Percentiles rank a stretch among this genome's conserved stretches.
phyloP scores from a whole-genome alignment of 2,888 invertebrate species.

The Scaptomyza parva region DNA sequence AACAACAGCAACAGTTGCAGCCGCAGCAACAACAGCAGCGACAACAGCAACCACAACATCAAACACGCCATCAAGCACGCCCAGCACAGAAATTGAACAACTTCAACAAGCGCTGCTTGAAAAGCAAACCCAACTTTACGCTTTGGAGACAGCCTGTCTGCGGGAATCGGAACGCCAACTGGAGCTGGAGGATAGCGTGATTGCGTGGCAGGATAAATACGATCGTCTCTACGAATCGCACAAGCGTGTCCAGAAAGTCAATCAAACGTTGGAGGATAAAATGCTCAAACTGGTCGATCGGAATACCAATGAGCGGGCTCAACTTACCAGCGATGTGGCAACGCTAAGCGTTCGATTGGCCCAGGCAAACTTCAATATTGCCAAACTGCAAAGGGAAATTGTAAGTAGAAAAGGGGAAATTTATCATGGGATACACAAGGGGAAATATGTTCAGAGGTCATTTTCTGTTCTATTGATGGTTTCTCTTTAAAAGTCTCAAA shows the following conservation, averaged over 20 bases:
- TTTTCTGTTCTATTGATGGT: too few relatives aligned
- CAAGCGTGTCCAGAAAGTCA: conserved; percentile 96
- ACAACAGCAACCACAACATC: conserved; percentile 2
- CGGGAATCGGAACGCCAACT: conserved; percentile 92
- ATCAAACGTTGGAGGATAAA: conserved; percentile 97
- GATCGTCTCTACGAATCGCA: conserved; percentile 96
- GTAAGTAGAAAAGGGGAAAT: conserved; percentile 85
- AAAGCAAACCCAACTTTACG: conserved; percentile 92
- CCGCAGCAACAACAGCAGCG: conserved; percentile 25
- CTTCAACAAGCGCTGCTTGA: conserved; percentile 92
- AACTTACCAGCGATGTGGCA: conserved; percentile 94
- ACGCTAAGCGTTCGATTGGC: conserved; percentile 92
- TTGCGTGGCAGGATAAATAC: conserved; percentile 96
- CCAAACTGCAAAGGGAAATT: conserved; percentile 94
- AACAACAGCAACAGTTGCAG: conserved; percentile 24
- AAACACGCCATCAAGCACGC: conserved; percentile 5
- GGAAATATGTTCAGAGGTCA: too few relatives aligned
- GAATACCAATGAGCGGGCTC: conserved; percentile 94
- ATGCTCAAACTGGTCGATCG: conserved; percentile 95
- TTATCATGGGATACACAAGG: neutral
- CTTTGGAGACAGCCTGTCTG: conserved; percentile 94
- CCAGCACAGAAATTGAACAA: conserved; percentile 87
- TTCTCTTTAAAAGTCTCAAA: too few relatives aligned
- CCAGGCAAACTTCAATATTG: conserved; percentile 93
- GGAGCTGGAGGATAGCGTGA: conserved; percentile 92